phyloP scores from a whole-genome alignment of 2,888 invertebrate genomes.

The Cremastinae sp. region DNA sequence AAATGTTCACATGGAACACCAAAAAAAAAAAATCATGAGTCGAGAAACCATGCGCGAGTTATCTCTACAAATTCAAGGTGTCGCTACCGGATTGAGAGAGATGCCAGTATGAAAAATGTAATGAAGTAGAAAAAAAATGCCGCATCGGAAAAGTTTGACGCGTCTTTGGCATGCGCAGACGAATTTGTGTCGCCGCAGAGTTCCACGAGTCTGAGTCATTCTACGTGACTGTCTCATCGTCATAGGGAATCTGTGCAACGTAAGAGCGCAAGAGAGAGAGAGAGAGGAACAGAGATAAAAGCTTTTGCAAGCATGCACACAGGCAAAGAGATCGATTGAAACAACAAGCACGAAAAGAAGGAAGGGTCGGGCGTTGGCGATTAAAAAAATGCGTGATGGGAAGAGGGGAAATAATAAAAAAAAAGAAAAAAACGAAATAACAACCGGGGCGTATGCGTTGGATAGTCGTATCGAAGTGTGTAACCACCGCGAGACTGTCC shows the following conservation, averaged over 20 bases:
- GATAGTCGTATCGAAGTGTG: constrained; percentile 15
- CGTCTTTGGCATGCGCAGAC: too few species aligned
- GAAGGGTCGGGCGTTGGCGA: constrained; percentile 25
- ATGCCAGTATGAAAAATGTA: too few species aligned
- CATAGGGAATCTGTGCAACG: not conserved
- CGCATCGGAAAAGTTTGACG: too few species aligned
- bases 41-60: too few species aligned
- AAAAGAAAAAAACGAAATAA: constrained; percentile 19
- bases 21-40: constrained; percentile 19
- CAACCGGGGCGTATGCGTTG: constrained; percentile 39
- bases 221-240: not conserved
- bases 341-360: constrained; percentile 35
- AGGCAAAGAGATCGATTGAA: constrained; percentile 40
- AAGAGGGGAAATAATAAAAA: constrained; percentile 20
- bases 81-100: too few species aligned
- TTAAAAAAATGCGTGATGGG: constrained; percentile 18
- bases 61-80: too few species aligned
- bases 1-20: too few species aligned
- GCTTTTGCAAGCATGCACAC: not conserved
- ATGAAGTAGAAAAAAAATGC: too few species aligned
- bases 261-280: too few species aligned
- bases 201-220: not conserved
- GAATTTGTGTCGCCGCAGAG: not conserved
- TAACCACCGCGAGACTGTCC: constrained; percentile 16
- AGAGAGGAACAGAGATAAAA: too few species aligned